Percentiles rank a stretch among this genome's conserved stretches.
These are phyloP conservation scores for Drosophila setosimentum DNA, from an alignment of 2,888 invertebrate genomes.

Conservation along the genomic window DNA sequence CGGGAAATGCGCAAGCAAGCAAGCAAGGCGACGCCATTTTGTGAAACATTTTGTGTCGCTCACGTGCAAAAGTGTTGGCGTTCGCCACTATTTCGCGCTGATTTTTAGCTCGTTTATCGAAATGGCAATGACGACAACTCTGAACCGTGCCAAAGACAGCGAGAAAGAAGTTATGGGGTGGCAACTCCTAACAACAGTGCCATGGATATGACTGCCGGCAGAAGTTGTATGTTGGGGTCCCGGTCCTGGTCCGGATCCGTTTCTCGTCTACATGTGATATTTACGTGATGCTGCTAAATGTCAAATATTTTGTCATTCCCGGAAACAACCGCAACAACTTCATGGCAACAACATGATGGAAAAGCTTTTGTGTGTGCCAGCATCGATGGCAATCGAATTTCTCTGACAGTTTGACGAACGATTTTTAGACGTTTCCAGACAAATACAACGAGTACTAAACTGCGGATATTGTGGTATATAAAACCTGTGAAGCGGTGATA, in stretches of 20 bases:
- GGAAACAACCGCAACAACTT: conserved; percentile 1
- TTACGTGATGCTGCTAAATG: conserved; percentile 77
- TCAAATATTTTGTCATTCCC: conserved; percentile 74
- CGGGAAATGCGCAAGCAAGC: conserved; percentile 61
- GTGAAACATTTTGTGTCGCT: conserved; percentile 53
- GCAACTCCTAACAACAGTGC: conserved; percentile 26
- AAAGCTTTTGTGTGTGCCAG: conserved; percentile 1
- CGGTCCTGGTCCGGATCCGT: background rate
- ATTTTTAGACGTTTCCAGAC: conserved; percentile 47
- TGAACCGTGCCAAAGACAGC: background rate
- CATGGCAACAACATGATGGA: conserved; percentile 4
- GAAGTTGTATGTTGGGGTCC: background rate
- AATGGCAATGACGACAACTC: conserved; percentile 24
- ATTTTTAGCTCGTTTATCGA: conserved; percentile 72
- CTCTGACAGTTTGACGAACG: conserved; percentile 70
- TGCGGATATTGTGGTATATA: conserved; percentile 33
- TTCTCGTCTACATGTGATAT: conserved; percentile 40
- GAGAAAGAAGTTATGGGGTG: conserved; percentile 1
- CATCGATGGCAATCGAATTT: conserved; percentile 55
- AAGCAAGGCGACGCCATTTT: conserved; percentile 55
- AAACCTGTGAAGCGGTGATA: background rate
- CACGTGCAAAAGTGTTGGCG: conserved; percentile 42
- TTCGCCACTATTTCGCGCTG: conserved; percentile 67
- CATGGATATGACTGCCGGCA: conserved; percentile 10
- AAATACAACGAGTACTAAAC: conserved; percentile 41